Percentiles rank a stretch among this genome's conserved stretches.
phyloP scores from a whole-genome alignment of 2,113 vertebrate species.

The Sorex araneus region DNA sequence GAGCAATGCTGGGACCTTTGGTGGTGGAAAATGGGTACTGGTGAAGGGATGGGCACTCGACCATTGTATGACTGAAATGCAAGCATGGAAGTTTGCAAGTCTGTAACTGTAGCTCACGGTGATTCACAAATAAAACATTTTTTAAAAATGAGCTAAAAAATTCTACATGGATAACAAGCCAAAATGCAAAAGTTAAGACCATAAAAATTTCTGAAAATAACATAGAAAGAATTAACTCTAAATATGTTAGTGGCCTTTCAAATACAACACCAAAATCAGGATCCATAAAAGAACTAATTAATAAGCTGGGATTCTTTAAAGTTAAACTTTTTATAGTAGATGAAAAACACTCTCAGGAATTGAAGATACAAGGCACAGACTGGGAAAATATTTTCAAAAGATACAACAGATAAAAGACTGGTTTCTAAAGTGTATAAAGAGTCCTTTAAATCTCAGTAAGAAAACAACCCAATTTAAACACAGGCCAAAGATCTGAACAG shows the following conservation, averaged over 20 bases:
- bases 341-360: not conserved
- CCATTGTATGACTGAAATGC: too few species aligned
- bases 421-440: not conserved
- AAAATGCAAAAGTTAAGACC: not conserved
- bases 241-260: not conserved
- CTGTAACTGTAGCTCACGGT: too few species aligned
- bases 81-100: too few species aligned
- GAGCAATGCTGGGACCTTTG: too few species aligned
- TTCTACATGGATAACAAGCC: not conserved
- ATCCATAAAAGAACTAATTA: not conserved
- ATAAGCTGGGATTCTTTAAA: not conserved
- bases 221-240: not conserved
- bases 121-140: too few species aligned
- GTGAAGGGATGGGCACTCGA: too few species aligned
- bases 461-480: conserved; percentile 32
- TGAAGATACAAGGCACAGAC: not conserved
- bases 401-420: not conserved
- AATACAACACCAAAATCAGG: not conserved
- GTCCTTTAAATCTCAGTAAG: not conserved
- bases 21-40: too few species aligned
- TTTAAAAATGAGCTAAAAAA: too few species aligned
- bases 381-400: not conserved
- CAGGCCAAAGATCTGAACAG: not conserved
- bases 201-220: conserved; percentile 18
- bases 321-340: not conserved